Percentiles rank a stretch among this genome's conserved stretches.
Conservation (phyloP, 2,113 vertebrate genomes). For the Notarius quadriscutis region DNA sequence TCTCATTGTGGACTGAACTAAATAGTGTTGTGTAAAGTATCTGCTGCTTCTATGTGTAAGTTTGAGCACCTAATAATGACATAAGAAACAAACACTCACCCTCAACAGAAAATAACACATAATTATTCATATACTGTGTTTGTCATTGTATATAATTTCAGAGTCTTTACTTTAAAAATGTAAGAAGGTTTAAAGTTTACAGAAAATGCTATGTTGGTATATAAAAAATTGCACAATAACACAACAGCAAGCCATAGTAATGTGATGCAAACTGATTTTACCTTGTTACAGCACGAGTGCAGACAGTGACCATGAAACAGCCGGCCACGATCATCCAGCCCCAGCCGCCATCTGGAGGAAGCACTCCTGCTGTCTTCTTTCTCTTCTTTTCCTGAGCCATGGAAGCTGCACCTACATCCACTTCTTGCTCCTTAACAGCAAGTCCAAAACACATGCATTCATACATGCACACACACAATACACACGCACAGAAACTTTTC, state of each 20-base stretch:
- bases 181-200: neutral
- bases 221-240: neutral
- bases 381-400: conserved; percentile 68
- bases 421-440: conserved; percentile 28
- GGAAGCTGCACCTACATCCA: conserved; percentile 33
- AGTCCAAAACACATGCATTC: conserved; percentile 30
- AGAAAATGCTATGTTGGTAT: neutral
- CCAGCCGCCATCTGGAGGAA: conserved; percentile 85
- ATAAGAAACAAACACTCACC: neutral
- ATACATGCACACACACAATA: conserved; percentile 2
- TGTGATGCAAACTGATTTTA: conserved; percentile 50
- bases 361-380: conserved; percentile 42
- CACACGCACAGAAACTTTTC: conserved; percentile 11
- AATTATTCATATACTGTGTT: neutral
- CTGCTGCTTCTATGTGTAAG: neutral
- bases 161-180: neutral
- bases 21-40: conserved; percentile 31
- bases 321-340: conserved; percentile 88
- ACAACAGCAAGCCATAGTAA: neutral
- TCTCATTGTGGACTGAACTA: conserved; percentile 41
- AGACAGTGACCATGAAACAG: conserved; percentile 89
- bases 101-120: neutral
- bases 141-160: neutral
- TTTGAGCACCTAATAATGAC: neutral
- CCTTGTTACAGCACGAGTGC: conserved; percentile 87